A percentile compares a stretch with the other conserved stretches of the same genome.
Evolutionary conservation across 2,888 invertebrate genomes (phyloP).

Genomic region (Drosophila pseudotakahashii): DNA sequence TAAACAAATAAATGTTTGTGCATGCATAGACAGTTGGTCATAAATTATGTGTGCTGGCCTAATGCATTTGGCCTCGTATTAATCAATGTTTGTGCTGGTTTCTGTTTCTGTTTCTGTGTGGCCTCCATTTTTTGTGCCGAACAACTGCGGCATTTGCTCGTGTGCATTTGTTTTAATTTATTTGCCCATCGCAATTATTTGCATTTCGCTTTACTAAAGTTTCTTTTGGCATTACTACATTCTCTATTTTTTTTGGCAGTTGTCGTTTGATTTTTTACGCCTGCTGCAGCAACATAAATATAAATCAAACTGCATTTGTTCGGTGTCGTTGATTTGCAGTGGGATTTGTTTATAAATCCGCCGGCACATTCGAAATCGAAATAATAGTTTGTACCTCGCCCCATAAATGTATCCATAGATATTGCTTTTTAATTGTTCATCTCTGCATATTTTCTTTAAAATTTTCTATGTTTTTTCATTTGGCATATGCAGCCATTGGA

Average conservation of each 20-base stretch:
- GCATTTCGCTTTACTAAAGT: slow-evolving; percentile 58
- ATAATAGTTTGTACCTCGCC: slow-evolving; percentile 59
- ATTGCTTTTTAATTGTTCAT: slow-evolving; percentile 73
- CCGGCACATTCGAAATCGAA: slow-evolving; percentile 49
- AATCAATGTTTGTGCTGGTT: slow-evolving; percentile 66
- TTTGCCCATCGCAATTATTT: slow-evolving; percentile 69
- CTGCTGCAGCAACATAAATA: slow-evolving; percentile 57
- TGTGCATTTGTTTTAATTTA: slow-evolving; percentile 61
- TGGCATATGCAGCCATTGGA: slow-evolving; percentile 43
- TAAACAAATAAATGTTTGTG: slow-evolving; percentile 51
- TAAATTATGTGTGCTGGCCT: slow-evolving; percentile 71
- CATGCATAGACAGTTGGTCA: slow-evolving; percentile 35
- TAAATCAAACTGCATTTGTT: slow-evolving; percentile 72
- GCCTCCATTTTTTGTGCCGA: slow-evolving; percentile 25
- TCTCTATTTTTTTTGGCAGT: slow-evolving; percentile 6
- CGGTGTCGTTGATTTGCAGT: slow-evolving; percentile 64
- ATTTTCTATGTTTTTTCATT: slow-evolving; percentile 9
- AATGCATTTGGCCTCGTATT: slow-evolving; percentile 78
- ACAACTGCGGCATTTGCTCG: slow-evolving; percentile 29
- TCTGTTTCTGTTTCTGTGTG: slow-evolving; percentile 39
- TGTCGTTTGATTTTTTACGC: slow-evolving; percentile 42
- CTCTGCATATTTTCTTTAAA: slow-evolving; percentile 19
- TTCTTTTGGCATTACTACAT: slow-evolving; percentile 35
- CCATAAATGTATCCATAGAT: slow-evolving; percentile 40
- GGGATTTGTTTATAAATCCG: slow-evolving; percentile 77